Evolutionary conservation across 2,113 vertebrate species (phyloP).

Genomic region (Amia ocellicauda): DNA sequence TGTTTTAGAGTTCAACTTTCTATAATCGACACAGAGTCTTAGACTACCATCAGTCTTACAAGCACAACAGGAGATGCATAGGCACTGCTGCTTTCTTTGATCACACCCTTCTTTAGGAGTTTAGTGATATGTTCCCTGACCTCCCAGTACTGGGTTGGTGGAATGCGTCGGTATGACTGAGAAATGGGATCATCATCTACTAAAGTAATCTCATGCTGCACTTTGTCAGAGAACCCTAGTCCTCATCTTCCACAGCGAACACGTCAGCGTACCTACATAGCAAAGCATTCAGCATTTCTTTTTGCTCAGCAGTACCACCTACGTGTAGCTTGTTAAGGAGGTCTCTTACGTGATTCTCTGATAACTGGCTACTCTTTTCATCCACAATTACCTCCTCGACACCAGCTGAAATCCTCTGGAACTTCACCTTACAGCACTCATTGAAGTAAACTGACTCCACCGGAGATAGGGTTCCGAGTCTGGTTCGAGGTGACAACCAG

Average conservation of each 20-base stretch:
- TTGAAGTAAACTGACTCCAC: background rate
- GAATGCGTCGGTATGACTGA: constrained; percentile 2
- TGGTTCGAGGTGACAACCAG: no score
- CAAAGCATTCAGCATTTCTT: background rate
- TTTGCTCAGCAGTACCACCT: constrained; percentile 11
- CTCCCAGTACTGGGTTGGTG: constrained; percentile 6
- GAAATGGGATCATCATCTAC: constrained; percentile 9
- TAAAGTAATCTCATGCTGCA: constrained; percentile 6
- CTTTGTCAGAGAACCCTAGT: constrained; percentile 18
- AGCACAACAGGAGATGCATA: no score
- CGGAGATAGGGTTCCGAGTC: background rate
- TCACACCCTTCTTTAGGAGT: constrained; percentile 8
- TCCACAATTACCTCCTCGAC: constrained; percentile 10
- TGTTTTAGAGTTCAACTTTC: no score
- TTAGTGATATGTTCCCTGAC: constrained; percentile 12
- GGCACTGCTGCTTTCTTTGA: constrained; percentile 3
- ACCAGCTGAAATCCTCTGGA: background rate
- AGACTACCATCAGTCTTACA: no score
- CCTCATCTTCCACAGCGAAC: constrained; percentile 10
- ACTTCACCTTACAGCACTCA: constrained; percentile 8
- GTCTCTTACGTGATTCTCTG: background rate
- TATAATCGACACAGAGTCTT: no score
- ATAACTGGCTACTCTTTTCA: background rate
- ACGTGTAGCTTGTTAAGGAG: constrained; percentile 7
- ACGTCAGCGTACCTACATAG: constrained; percentile 9